A percentile compares a stretch with the other conserved stretches of the same genome.
Conservation (phyloP, 2,113 vertebrate genomes). For the human (Homo sapiens) region DNA sequence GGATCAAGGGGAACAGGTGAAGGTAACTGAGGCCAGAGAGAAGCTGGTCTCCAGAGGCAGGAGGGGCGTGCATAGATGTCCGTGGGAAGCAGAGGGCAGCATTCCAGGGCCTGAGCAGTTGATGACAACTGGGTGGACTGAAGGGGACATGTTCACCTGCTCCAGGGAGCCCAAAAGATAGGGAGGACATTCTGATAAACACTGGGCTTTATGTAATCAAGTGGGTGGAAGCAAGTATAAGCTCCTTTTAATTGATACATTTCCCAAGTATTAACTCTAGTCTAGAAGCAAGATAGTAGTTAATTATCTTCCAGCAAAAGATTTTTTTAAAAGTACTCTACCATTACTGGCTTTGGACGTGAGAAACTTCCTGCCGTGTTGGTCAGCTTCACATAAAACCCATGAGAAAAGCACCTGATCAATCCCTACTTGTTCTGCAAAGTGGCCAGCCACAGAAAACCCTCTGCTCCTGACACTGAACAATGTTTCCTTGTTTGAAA, state of each 20-base stretch:
- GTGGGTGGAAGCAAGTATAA: background rate
- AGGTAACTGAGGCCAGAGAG: background rate
- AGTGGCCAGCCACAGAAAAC: background rate
- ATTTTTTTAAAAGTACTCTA: background rate
- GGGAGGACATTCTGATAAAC: background rate
- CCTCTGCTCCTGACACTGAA: background rate
- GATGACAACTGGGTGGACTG: background rate
- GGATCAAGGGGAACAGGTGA: background rate
- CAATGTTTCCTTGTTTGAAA: background rate
- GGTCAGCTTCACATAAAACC: background rate
- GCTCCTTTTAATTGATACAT: background rate
- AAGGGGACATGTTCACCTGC: background rate
- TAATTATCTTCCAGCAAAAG: background rate
- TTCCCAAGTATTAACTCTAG: background rate
- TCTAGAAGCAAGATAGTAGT: background rate
- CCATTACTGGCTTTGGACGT: background rate
- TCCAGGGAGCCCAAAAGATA: background rate
- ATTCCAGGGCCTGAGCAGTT: background rate
- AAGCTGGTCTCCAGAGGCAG: background rate
- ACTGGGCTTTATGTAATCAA: background rate
- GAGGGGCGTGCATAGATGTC: no score
- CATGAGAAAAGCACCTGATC: background rate
- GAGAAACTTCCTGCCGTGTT: background rate
- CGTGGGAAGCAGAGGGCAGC: rapidly evolving
- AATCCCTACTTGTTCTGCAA: background rate